Evolutionary conservation across 2,888 invertebrate species (phyloP).

Genomic region (Leptopilina myrica): DNA sequence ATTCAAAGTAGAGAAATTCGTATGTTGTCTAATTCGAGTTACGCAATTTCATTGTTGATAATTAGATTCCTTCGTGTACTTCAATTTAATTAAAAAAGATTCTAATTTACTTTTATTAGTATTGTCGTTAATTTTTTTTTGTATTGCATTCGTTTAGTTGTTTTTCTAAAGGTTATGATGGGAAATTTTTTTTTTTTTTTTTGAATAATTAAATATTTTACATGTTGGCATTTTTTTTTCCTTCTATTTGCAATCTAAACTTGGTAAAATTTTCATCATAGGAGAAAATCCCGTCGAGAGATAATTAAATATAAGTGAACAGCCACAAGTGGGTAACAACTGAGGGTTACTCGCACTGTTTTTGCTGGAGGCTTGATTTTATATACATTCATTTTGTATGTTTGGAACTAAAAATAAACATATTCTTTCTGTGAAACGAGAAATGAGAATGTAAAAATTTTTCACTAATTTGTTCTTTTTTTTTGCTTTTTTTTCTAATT

Average conservation of each 20-base stretch:
- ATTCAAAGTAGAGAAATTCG: background rate
- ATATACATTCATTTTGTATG: background rate
- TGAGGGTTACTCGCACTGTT: background rate
- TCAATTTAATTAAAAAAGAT: constrained; percentile 3
- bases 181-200: too few relatives aligned
- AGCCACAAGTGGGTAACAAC: constrained; percentile 33
- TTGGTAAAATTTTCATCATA: constrained; percentile 5
- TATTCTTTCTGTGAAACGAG: background rate
- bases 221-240: background rate
- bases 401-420: background rate
- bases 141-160: too few relatives aligned
- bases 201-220: background rate
- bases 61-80: constrained; percentile 3
- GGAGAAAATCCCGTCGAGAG: background rate
- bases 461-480: too few relatives aligned
- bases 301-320: constrained; percentile 28
- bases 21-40: background rate
- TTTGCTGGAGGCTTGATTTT: background rate
- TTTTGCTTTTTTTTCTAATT: too few relatives aligned
- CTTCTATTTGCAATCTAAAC: background rate
- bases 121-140: too few relatives aligned
- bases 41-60: background rate
- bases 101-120: too few relatives aligned
- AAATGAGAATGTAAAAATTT: background rate
- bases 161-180: too few relatives aligned